Conservation (phyloP, 2,113 vertebrate genomes). For the Chaenogobius annularis region DNA sequence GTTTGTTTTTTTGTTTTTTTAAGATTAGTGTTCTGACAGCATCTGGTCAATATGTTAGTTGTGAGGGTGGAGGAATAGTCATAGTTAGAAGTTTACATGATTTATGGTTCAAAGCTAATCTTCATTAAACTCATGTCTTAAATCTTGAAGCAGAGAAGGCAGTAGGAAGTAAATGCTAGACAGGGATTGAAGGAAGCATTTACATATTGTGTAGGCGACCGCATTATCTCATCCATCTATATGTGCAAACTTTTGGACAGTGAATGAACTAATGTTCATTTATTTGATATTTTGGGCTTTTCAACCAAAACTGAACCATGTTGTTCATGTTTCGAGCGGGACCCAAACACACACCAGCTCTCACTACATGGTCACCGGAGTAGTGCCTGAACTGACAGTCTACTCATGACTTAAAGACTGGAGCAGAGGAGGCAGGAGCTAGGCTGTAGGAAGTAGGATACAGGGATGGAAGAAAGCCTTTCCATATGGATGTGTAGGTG, state of each 20-base stretch:
- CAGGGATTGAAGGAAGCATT: not conserved
- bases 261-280: not conserved
- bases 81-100: not conserved
- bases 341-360: slow-evolving; percentile 63
- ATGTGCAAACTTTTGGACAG: not conserved
- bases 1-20: not conserved
- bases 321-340: slow-evolving; percentile 13
- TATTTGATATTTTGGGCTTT: not conserved
- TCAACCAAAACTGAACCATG: not conserved
- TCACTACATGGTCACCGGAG: slow-evolving; percentile 45
- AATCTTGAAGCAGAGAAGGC: not conserved
- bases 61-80: not conserved
- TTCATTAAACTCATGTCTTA: not conserved
- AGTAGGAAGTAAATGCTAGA: not conserved
- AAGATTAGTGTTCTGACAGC: not conserved
- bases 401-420: slow-evolving; percentile 54
- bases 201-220: not conserved
- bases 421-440: slow-evolving; percentile 20
- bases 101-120: not conserved
- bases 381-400: slow-evolving; percentile 38
- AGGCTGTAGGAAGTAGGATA: slow-evolving; percentile 6
- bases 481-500: slow-evolving; percentile 33
- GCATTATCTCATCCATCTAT: not conserved
- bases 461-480: slow-evolving; percentile 16
- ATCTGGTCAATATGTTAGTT: not conserved